phyloP scores from a whole-genome alignment of 2,797 vertebrate genomes.

The Cryptoblepharus egeriae region DNA sequence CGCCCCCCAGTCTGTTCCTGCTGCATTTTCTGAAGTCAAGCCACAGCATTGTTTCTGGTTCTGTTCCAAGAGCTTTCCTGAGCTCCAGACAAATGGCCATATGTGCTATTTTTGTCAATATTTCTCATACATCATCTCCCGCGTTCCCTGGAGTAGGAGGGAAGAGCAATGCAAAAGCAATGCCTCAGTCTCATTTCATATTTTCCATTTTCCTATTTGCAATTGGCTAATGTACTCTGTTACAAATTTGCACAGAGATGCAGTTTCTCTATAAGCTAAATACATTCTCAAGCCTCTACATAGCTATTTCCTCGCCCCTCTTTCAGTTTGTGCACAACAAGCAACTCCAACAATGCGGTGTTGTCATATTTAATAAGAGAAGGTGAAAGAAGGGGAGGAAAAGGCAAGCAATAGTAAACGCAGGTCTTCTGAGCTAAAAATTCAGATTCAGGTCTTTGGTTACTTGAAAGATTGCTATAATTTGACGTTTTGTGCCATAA shows the following conservation, averaged over 20 bases:
- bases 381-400: background rate
- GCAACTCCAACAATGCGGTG: slow-evolving; percentile 13
- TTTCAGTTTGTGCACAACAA: slow-evolving; percentile 22
- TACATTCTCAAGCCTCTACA: slow-evolving; percentile 17
- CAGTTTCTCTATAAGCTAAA: slow-evolving; percentile 21
- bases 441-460: background rate
- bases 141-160: background rate
- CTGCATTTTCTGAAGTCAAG: slow-evolving; percentile 22
- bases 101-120: slow-evolving; percentile 18
- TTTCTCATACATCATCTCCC: background rate
- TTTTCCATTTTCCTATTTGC: slow-evolving; percentile 15
- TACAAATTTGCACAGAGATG: slow-evolving; percentile 9
- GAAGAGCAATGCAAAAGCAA: background rate
- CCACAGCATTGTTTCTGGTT: slow-evolving; percentile 23
- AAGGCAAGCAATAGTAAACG: background rate
- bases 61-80: background rate
- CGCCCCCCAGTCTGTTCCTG: slow-evolving; percentile 42
- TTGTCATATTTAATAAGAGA: slow-evolving; percentile 19
- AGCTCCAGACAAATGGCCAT: slow-evolving; percentile 10
- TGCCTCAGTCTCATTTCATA: slow-evolving; percentile 2
- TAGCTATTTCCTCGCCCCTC: slow-evolving; percentile 1
- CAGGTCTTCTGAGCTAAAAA: background rate
- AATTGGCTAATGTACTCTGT: slow-evolving; percentile 21
- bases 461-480: background rate
- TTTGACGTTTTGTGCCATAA: background rate